Evolutionary conservation across 2,888 invertebrate species (phyloP), one percentile per base, ranked within the genome.

Genomic region (Leptura quadrifasciata): DNA sequence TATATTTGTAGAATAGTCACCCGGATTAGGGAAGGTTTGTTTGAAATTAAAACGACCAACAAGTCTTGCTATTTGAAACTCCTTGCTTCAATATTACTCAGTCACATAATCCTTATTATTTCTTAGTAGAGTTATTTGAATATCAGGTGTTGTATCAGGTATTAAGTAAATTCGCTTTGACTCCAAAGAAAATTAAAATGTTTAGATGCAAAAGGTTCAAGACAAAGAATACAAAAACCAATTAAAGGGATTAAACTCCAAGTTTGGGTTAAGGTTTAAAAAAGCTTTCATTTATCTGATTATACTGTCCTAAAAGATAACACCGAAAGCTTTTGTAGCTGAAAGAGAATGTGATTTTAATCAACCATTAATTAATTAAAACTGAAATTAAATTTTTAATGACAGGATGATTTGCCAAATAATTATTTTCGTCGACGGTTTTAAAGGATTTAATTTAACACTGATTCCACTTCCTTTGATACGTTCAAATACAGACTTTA

Each of bases 161-260:
- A 31, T 31, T 24, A 54, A 27, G 15, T n/a, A 67, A n/a, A 10
- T 27, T 17, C 10, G 21, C n/a, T 67, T 47, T 39, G 27, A 24
- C 55, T 67, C 17, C 67, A 58, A 58, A 58, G 69, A 27, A 58
- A 69, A 69, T 69, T 31, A 58, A 69, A 69, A 69, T 58, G 20
- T 69, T 20, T 20, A 9, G 57, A 58, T 69, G 15, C 35, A 69
- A 69, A 69, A 69, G 69, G 57, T 55, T 31, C 15, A 58, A 58
- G 69, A 58, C 57, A 69, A 58, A 57, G 55, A 77, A 76, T 74
- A 78, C 74, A 55, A 78, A 80, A 81, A 81, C 81, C 81, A 82
- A 82, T 83, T 82, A 82, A 82, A 82, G 76, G 80, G 81, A 79
- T 77, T 80, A 82, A 82, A 81, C 81, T 79, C 72, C 47, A 65